Evolutionary conservation across 2,888 invertebrate species (phyloP), one percentile per base, ranked within the genome.

Genomic region (Metacarcinus magister): DNA sequence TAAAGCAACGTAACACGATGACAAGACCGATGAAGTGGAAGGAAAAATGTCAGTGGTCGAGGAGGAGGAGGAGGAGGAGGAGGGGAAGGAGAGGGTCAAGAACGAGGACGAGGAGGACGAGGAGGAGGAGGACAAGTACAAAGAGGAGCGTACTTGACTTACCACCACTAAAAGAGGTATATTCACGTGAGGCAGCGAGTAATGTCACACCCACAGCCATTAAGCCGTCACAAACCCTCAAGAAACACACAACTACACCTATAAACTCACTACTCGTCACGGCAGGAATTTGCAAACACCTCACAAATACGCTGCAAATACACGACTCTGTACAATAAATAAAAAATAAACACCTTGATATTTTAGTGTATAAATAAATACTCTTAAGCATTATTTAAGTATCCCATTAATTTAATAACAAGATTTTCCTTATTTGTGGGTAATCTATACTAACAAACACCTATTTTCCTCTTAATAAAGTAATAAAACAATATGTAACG

Each of bases 111-210:
- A 67, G 67, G 67, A 67, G 67, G 67, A 67, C 4, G 67, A 67
- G 67, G 67, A 67, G 67, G 67, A n/a, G 67, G 67, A 67, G 67
- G 67, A 67, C 67, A n/a, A 67, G 67, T 67, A 67, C 67, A 67
- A 67, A 67, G 67, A 67, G 67, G 23, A n/a, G 23, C 1, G 67
- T 67, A 4, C 67, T 67, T n/a, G 67, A 67, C n/a, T 67, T 67
- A 67, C 67, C n/a, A 23, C 7, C 23, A 23, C n/a, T 67, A 3
- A 67, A 23, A 23, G 60, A 8, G n/a, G 67, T 23, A 67, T n/a
- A 67, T n/a, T 67, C 67, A 23, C 67, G 67, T n/a, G n/a, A 67
- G 67, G 67, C 67, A n/a, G n/a, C 67, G n/a, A n/a, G n/a, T 67
- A 67, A 67, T n/a, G 67, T 67, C 67, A 67, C n/a, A 23, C 67